Conservation (phyloP, 2,888 invertebrate species). For the Chymomyza caudatula region DNA sequence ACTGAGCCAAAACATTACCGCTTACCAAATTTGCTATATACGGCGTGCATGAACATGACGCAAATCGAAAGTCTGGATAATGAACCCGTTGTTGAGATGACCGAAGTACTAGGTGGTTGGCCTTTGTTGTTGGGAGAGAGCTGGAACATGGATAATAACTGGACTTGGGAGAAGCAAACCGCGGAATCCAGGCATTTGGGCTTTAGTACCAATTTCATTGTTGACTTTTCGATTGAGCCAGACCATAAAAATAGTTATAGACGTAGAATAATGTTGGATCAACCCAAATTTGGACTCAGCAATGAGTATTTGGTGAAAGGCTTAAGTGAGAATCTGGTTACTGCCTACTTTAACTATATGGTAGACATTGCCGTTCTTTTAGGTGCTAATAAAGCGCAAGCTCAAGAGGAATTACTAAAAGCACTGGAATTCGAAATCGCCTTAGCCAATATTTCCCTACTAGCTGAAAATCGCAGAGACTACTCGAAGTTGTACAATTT, state of each 20-base stretch:
- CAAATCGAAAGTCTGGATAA: slow-evolving; percentile 88
- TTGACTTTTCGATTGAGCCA: slow-evolving; percentile 92
- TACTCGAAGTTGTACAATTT: slow-evolving; percentile 95
- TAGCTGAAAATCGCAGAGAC: slow-evolving; percentile 93
- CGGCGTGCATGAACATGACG: slow-evolving; percentile 80
- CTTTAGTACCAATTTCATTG: slow-evolving; percentile 92
- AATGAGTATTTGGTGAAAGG: slow-evolving; percentile 92
- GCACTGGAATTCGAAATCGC: slow-evolving; percentile 93
- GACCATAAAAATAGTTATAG: slow-evolving; percentile 93
- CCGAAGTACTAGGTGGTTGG: slow-evolving; percentile 91
- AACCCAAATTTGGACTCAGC: slow-evolving; percentile 89
- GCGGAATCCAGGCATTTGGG: slow-evolving; percentile 89
- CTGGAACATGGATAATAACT: slow-evolving; percentile 84
- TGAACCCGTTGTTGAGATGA: slow-evolving; percentile 83
- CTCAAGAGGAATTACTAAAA: slow-evolving; percentile 85
- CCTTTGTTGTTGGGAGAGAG: slow-evolving; percentile 87
- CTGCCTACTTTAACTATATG: slow-evolving; percentile 91
- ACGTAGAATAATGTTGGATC: slow-evolving; percentile 91
- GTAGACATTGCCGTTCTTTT: slow-evolving; percentile 91
- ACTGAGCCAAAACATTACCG: slow-evolving; percentile 74
- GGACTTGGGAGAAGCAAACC: slow-evolving; percentile 90
- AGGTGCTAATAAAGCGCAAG: slow-evolving; percentile 86
- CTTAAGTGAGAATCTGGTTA: slow-evolving; percentile 89
- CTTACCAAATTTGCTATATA: slow-evolving; percentile 75
- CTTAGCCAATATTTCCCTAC: slow-evolving; percentile 93